Base-by-base conservation (phyloP, 2,888 invertebrate species). In the Bhutanitis thaidina region DNA sequence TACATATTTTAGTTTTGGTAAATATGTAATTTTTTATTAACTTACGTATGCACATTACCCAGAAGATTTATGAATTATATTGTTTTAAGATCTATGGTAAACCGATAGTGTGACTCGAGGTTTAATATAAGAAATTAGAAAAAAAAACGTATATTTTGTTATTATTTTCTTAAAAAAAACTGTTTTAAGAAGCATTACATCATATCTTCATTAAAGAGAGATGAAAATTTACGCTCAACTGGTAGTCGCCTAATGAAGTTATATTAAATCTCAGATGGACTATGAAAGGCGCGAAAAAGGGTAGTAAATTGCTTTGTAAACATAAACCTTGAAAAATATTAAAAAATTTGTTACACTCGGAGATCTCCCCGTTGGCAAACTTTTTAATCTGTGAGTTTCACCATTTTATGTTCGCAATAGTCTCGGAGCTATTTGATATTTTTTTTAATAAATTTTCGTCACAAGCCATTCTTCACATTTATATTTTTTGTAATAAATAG, bases 291-390 rank as follows among this genome's bases (percentile, higher is more conserved):
- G 55, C 51, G 48, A 58, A 63, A 59, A 69, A 69, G 64, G 66
- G 67, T 69, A 66, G 67, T 68, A 71, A 74, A 74, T 76, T 72
- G 68, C 68, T 73, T 65, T 47, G 65, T 65, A 71, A 75, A 72
- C 71, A 71, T 47, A 57, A 63, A 53, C 54, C 49, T 43, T 50
- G 57, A 57, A 62, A n/a, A 57, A 62, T 59, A 56, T 57, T 54
- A 53, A 34, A 55, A 52, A 57, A 56, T 58, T 57, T 58, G 52
- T 51, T 51, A 29, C 51, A 36, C 50, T 41, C 29, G 20, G 45
- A 46, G 45, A 51, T 43, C 49, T 43, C 43, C 27, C 47, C 27
- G 37, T 43, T 36, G 43, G 52, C 43, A 34, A 52, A 52, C 46
- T 52, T 52, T 52, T 52, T 52, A 52, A 52, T 52, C 52, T 52